Evolutionary conservation across 1,140 invertebrate genomes (phyloP).

Genomic region (Drosophila orosa): DNA sequence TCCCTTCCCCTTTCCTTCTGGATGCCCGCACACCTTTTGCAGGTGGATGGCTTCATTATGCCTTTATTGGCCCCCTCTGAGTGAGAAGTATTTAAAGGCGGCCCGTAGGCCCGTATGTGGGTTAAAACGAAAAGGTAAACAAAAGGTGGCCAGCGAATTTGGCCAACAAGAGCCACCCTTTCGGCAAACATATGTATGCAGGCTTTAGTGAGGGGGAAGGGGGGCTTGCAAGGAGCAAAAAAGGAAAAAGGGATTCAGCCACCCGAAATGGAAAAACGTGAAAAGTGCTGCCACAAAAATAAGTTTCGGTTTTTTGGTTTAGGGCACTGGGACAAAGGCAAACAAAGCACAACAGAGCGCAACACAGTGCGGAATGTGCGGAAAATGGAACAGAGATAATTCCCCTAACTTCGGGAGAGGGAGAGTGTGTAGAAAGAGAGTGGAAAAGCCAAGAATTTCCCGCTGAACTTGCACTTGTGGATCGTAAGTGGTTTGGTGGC

Average conservation of each 20-base stretch:
- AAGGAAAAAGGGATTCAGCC: constrained; percentile 10
- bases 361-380: constrained; percentile 30
- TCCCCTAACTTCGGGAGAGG: background rate
- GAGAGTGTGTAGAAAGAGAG: background rate
- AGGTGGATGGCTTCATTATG: constrained; percentile 63
- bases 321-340: constrained; percentile 62
- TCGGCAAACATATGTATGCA: constrained; percentile 61
- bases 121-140: constrained; percentile 80
- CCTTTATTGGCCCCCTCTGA: constrained; percentile 34
- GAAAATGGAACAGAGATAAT: constrained; percentile 32
- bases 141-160: constrained; percentile 66
- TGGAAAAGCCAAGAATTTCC: constrained; percentile 16
- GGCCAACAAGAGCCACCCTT: constrained; percentile 35
- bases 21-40: constrained; percentile 52
- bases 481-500: constrained; percentile 7
- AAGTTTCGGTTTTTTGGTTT: constrained; percentile 60
- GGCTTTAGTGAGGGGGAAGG: background rate
- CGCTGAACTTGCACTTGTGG: constrained; percentile 34
- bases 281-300: constrained; percentile 80
- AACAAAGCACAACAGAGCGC: constrained; percentile 60
- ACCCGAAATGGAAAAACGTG: constrained; percentile 70
- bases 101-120: constrained; percentile 67
- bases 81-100: constrained; percentile 68
- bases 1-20: constrained; percentile 9
- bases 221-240: constrained; percentile 12